phyloP scores from a whole-genome alignment of 2,888 invertebrate species.

The Eupithecia vulgata region DNA sequence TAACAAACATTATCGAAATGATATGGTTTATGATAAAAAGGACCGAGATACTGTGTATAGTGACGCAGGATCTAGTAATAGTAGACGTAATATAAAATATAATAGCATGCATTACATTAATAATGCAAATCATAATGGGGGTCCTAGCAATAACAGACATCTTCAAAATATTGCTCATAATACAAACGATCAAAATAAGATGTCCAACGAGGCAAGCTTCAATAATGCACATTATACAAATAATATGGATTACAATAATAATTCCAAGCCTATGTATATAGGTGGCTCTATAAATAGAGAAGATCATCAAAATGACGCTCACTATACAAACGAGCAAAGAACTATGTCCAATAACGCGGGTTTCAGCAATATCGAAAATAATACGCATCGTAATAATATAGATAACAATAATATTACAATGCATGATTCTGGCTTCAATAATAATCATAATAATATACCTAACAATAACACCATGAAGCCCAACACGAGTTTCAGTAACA shows the following conservation, averaged over 20 bases:
- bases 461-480: not conserved
- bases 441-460: not conserved
- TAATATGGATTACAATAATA: not conserved
- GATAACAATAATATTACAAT: conserved; percentile 1
- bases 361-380: not conserved
- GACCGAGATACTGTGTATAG: not conserved
- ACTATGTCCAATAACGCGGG: not conserved
- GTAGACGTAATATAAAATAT: not conserved
- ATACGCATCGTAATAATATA: not conserved
- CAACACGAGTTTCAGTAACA: not conserved
- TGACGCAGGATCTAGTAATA: not conserved
- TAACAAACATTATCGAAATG: not conserved
- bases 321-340: not conserved
- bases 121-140: not conserved
- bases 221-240: not conserved
- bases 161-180: not conserved
- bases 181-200: not conserved
- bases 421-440: not conserved
- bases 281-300: not conserved
- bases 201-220: not conserved
- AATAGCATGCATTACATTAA: not conserved
- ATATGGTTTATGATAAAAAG: not conserved
- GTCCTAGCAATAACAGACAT: not conserved
- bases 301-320: not conserved
- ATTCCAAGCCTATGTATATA: not conserved